These are phyloP conservation scores for Nebria salina DNA, from an alignment of 2,888 invertebrate genomes.

Conservation along the genomic window DNA sequence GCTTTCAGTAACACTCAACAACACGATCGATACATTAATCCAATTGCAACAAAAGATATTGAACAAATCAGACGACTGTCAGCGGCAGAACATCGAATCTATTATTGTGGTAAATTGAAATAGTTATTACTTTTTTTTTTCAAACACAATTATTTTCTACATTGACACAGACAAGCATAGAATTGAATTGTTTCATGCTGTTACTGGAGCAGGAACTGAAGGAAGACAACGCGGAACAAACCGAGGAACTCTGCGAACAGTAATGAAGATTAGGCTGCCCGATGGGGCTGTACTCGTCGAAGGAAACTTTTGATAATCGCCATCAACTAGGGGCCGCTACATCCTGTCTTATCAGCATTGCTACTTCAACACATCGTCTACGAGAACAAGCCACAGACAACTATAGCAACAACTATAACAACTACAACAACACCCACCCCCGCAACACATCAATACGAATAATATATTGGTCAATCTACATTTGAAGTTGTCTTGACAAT, in stretches of 20 bases:
- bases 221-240: neutral
- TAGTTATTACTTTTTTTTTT: neutral
- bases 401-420: neutral
- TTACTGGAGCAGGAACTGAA: neutral
- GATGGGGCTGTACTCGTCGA: slow-evolving; percentile 51
- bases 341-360: slow-evolving; percentile 14
- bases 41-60: neutral
- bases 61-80: neutral
- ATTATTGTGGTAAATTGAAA: neutral
- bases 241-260: slow-evolving; percentile 28
- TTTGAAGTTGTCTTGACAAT: no score
- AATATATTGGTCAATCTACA: no score
- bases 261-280: slow-evolving; percentile 55
- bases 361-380: slow-evolving; percentile 4
- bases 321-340: slow-evolving; percentile 15
- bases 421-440: no score
- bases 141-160: no score
- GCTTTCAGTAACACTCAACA: neutral
- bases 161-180: no score
- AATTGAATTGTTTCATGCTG: no score
- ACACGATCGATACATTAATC: neutral
- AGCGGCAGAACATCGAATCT: neutral
- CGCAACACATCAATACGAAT: no score
- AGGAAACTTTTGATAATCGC: slow-evolving; percentile 53
- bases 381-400: neutral